Conservation (phyloP, 2,888 invertebrate genomes). For the Ectemnius cavifrons region DNA sequence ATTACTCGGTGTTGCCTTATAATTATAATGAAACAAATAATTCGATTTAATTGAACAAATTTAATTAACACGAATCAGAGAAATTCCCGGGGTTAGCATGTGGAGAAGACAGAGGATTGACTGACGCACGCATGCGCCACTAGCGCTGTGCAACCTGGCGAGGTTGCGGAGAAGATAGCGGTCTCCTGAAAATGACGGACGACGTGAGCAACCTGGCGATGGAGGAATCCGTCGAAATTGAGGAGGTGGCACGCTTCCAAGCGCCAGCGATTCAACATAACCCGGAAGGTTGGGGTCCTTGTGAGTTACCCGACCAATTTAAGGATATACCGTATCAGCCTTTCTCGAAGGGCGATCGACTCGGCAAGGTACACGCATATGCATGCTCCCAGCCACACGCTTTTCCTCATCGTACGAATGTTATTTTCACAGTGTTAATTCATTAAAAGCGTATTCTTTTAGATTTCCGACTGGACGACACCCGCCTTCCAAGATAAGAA, state of each 20-base stretch:
- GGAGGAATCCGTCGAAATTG: slow-evolving; percentile 62
- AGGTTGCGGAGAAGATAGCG: background rate
- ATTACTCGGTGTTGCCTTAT: too few relatives aligned
- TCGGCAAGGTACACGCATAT: slow-evolving; percentile 89
- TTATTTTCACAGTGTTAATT: slow-evolving; percentile 5
- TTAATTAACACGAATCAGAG: too few relatives aligned
- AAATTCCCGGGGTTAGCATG: too few relatives aligned
- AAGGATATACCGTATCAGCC: slow-evolving; percentile 99
- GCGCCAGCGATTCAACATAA: slow-evolving; percentile 90
- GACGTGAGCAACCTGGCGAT: slow-evolving; percentile 45
- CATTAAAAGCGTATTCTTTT: slow-evolving; percentile 41
- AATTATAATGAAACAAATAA: too few relatives aligned
- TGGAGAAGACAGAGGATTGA: too few relatives aligned
- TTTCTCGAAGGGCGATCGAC: slow-evolving; percentile 98
- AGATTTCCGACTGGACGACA: slow-evolving; percentile 98
- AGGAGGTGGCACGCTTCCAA: slow-evolving; percentile 83
- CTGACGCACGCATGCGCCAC: too few relatives aligned
- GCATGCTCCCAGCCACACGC: background rate
- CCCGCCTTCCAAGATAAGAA: slow-evolving; percentile 95
- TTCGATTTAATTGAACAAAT: too few relatives aligned
- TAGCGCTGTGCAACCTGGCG: too few relatives aligned
- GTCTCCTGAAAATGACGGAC: slow-evolving; percentile 48
- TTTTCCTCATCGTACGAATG: slow-evolving; percentile 5
- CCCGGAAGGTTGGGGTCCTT: slow-evolving; percentile 97
- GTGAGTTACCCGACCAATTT: slow-evolving; percentile 95